Evolutionary conservation across 2,113 vertebrate genomes (phyloP), one percentile per base, ranked within the genome.

Genomic region (Saccopteryx bilineata): DNA sequence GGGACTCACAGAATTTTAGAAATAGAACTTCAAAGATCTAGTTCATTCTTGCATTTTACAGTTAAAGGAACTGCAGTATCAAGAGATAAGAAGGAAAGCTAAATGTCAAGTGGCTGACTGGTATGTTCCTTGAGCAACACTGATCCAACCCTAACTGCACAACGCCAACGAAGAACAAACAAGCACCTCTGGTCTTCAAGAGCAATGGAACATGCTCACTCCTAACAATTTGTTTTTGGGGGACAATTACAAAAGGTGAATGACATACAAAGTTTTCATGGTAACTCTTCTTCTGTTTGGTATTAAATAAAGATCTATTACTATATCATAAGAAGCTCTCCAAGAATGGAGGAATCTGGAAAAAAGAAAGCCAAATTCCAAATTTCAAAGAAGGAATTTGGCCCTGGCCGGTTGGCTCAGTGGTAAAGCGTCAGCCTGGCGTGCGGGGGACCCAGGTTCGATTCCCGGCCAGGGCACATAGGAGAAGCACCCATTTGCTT

Each of bases 261-360:
- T 54, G 50, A 86, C n/a, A 65, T 52, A 63, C 11, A 63, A 81
- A 96, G 46, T 88, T 95, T 95, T 72, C 87, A 81, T 85, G 76
- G 50, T 31, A 83, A 83, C 18, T 93, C 9, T 54, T 95, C 85
- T 78, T 66, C 50, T 93, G n/a, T 7, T 50, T 63, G 72, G 66
- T 78, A 87, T 65, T 68, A 87, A 91, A 91, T 74, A 23, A 95
- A 61, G 58, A 89, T 18, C 39, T 90, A 74, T n/a, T 78, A 82
- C 52, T 87, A 39, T 1, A 61, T 66, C 39, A 28, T 28, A 91
- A 81, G 58, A 94, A 91, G 15, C 61, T 95, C 48, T 94, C 82
- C 87, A 92, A 74, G 31, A 81, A 95, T 12, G 48, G 46, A 96
- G 39, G n/a, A 91, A 92, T 78, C 9, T 52, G 58, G 7, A 26